Evolutionary conservation across 1,140 invertebrate genomes (phyloP), one percentile per base, ranked within the genome.

Genomic region (Lineus longissimus): DNA sequence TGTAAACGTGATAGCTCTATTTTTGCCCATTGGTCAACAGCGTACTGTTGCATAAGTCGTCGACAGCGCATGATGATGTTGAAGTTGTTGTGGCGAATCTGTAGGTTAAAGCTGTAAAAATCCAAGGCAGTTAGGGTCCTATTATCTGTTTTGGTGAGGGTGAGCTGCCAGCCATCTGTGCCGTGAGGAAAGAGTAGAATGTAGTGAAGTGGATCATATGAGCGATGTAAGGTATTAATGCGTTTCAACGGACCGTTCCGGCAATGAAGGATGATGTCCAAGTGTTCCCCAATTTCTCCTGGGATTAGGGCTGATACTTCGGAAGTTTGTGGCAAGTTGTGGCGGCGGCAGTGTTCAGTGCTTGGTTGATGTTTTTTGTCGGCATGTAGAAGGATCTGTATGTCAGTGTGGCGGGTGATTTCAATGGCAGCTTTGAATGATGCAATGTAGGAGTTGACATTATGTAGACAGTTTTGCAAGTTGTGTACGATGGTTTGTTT

Each of bases 1-100:
- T 68, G 41, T 9, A 82, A 43, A 43, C 74, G 64, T 47, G 74
- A 63, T 23, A 72, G 69, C 66, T 81, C 71, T 30, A 72, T 73
- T 65, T 80, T 80, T 1, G 69, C 79, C 73, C 74, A 83, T 75
- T 78, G 81, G 70, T 76, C 81, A 51, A 83, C 82, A 54, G 73
- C 62, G 69, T 70, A 82, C 67, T 83, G 75, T 61, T 81, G 73
- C 64, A 79, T 80, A 54, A 84, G 64, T 56, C 72, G 68, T 11
- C 70, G 67, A 63, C 70, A 78, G 66, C 71, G 68, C 51, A 81
- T 67, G 17, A 81, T 73, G 55, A 61, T 40, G 64, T 74, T 74
- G 23, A 54, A 23, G 27, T 58, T 23, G 19, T 51, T 60, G 43
- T 55, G 22, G 27, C 40, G 45, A 66, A 51, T 27, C n/a, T 51